Base-by-base conservation (phyloP, 2,888 invertebrate species). In the Rotaria macrura region DNA sequence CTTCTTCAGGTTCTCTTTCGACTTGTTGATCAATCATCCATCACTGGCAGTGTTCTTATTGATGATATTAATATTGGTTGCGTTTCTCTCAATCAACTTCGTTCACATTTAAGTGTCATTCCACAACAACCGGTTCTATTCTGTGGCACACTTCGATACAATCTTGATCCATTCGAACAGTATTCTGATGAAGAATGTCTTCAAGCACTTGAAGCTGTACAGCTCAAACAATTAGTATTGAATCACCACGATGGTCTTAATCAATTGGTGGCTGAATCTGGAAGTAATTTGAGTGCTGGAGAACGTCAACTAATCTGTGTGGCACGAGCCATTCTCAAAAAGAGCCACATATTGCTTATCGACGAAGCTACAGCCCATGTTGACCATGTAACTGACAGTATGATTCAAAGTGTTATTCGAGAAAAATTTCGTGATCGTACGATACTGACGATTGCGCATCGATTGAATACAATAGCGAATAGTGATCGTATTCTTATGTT, bases 1-100 rank as follows among this genome's bases (percentile, higher is more conserved):
- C 91, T 94, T 83, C 93, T 94, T 87, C 93, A 94, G 0, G 94
- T 94, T 0, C 91, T 95, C 85, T 95, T 95, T 91, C 94, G 96
- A 86, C 90, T 97, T 87, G 94, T 94, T 12, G 94, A 94, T 87
- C 93, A 94, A 49, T 38, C 72, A 20, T 10, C 72, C 14, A 40
- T 72, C 38, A 93, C 94, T 85, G 97, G 97, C 0, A 92, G 93
- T 47, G 94, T 97, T 74, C 90, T 93, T 85, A 95, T 97, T 88
- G 97, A 97, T 90, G 94, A 93, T 0, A 92, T 94, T 6, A 89
- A 91, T 87, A 90, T 91, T 57, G 88, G 88, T 43, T 87, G 88
- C 0, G 90, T 97, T 87, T 95, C 95, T 0, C 92, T 96, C 87
- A 9, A 72, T 38, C 4, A 38, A 34, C 72, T 72, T 72, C 72